A percentile compares a stretch with the other conserved stretches of the same genome.
phyloP scores from a whole-genome alignment of 2,113 vertebrate genomes.

The Pantherophis guttatus region DNA sequence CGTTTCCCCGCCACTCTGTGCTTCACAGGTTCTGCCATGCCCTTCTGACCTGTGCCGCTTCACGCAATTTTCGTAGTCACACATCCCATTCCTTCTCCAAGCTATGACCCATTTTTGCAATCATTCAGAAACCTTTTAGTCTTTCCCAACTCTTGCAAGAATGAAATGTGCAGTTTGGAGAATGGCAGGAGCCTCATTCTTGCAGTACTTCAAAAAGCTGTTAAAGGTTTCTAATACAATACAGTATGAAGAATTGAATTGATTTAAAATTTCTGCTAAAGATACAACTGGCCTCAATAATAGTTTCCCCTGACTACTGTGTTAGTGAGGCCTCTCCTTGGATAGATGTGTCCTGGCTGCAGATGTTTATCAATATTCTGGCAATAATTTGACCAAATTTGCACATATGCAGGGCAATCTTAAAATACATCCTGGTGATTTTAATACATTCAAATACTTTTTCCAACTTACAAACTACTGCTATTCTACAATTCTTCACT shows the following conservation, averaged over 20 bases:
- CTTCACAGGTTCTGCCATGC: background rate
- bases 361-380: background rate
- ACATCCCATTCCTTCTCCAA: background rate
- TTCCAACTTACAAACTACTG: background rate
- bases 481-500: background rate
- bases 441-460: background rate
- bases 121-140: background rate
- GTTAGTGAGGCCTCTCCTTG: background rate
- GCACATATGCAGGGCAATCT: background rate
- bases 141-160: background rate
- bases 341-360: background rate
- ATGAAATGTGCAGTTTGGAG: background rate
- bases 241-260: background rate
- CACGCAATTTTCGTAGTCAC: background rate
- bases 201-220: background rate
- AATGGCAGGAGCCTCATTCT: background rate
- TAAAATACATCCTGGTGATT: background rate
- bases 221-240: background rate
- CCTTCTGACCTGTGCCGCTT: background rate
- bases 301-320: background rate
- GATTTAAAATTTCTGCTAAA: background rate
- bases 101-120: background rate
- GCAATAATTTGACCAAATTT: background rate
- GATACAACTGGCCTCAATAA: background rate
- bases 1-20: no score